Base-by-base conservation (phyloP, 2,888 invertebrate species). In the Elmis aenea region DNA sequence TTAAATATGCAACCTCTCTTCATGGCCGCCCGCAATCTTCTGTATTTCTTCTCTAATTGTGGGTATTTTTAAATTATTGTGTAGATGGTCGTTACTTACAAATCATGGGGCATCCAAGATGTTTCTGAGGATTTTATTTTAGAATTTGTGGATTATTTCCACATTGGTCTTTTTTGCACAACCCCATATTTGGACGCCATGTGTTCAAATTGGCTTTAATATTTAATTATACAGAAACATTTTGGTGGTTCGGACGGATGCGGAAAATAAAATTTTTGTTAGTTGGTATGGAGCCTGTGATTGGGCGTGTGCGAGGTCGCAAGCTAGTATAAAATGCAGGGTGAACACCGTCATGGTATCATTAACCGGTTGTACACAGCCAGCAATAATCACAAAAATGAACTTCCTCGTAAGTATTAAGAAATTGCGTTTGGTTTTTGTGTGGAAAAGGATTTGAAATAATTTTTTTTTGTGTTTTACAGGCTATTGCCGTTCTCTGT, bases 291-390 rank as follows among this genome's bases (percentile, higher is more conserved):
- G 18, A 8, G 18, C 18, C n/a, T n/a, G 18, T 25, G 28, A 38
- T 28, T 43, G 45, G 45, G 40, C 29, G 45, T 38, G 35, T 26
- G 20, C 48, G 50, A 50, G 50, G 50, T 50, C 50, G 42, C 29
- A 10, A 26, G 15, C 27, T 34, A 38, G 43, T 50, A 50, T 50
- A 50, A 45, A 50, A 45, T 33, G 21, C 34, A 31, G 28, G 43
- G 36, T 40, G 33, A 24, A 28, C 38, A 20, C 33, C 22, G 22
- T 31, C 20, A 26, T 21, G 15, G 33, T 33, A 47, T 47, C 47
- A 50, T 38, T 49, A 27, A 32, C 31, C 33, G 25, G 27, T 27
- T 30, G 37, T 44, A 42, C 36, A 33, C 38, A 27, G 28, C 28
- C 20, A 11, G 32, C 18, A 15, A 33, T 33, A 38, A 23, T n/a